Percentiles rank a stretch among this genome's conserved stretches.
phyloP scores from a whole-genome alignment of 2,888 invertebrate species.

The Scaptomyza caliginosa region DNA sequence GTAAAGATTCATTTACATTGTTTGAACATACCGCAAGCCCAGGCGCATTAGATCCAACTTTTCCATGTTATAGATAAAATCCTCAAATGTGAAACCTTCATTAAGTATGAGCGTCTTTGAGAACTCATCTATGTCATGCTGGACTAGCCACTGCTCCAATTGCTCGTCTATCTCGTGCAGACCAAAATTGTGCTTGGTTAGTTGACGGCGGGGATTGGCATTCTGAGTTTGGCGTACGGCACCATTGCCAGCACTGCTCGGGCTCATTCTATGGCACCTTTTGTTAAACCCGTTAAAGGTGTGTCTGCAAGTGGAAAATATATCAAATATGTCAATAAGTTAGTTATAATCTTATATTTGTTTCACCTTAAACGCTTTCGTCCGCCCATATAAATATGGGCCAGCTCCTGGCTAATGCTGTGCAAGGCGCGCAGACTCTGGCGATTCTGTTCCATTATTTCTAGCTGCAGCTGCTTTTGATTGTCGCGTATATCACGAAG shows the following conservation, averaged over 20 bases:
- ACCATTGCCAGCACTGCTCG: constrained; percentile 46
- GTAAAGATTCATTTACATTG: background rate
- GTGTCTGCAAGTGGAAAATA: constrained; percentile 49
- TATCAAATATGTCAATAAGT: background rate
- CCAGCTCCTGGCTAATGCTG: constrained; percentile 79
- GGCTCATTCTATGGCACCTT: constrained; percentile 67
- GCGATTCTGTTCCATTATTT: constrained; percentile 74
- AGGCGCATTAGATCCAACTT: constrained; percentile 92
- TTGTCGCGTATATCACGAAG: constrained; percentile 77
- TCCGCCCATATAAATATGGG: constrained; percentile 78
- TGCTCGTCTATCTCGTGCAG: constrained; percentile 85
- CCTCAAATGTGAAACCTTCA: constrained; percentile 92
- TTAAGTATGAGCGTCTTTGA: constrained; percentile 88
- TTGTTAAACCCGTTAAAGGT: constrained; percentile 63
- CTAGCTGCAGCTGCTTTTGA: constrained; percentile 73
- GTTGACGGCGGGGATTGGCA: constrained; percentile 56
- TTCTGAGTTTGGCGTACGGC: constrained; percentile 26
- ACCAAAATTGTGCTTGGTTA: constrained; percentile 72
- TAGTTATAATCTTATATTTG: background rate
- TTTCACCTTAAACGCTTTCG: constrained; percentile 68
- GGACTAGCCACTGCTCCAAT: constrained; percentile 89
- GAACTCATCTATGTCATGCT: constrained; percentile 88
- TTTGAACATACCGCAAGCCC: constrained; percentile 88
- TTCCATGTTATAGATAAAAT: constrained; percentile 91
- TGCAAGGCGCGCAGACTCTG: constrained; percentile 74